These are phyloP conservation scores for Ursus arctos DNA, from an alignment of 2,113 vertebrate genomes.

Conservation along the genomic window DNA sequence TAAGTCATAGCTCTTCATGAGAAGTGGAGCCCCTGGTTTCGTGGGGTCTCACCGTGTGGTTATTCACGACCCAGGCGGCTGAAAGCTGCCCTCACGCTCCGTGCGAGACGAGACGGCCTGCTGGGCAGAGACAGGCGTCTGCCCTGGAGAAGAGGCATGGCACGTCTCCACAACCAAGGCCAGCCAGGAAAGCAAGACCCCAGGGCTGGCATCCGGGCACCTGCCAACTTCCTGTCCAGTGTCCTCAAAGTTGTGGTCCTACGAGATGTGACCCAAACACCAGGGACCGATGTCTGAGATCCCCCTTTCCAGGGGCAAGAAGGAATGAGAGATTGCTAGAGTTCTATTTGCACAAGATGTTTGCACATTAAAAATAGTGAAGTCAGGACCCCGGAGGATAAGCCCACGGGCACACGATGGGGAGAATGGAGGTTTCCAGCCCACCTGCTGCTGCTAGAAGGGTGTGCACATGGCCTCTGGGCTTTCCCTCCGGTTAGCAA, in stretches of 20 bases:
- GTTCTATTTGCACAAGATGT: accelerated
- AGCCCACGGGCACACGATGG: too few relatives aligned
- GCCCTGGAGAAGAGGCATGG: accelerated
- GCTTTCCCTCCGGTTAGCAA: neutral
- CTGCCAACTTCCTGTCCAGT: accelerated
- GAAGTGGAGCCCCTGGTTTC: neutral
- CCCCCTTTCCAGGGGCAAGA: neutral
- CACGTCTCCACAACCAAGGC: neutral
- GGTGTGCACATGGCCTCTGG: accelerated
- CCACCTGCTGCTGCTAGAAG: accelerated
- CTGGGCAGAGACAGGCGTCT: neutral
- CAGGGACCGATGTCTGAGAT: accelerated
- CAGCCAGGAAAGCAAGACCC: neutral
- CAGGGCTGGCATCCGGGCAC: neutral
- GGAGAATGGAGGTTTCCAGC: neutral
- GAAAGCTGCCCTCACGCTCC: neutral
- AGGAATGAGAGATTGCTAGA: neutral
- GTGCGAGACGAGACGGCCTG: neutral
- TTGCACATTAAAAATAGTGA: accelerated
- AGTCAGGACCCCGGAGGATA: neutral
- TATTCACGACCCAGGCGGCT: neutral
- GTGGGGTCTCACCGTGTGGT: neutral
- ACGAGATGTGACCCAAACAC: accelerated
- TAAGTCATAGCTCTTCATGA: neutral
- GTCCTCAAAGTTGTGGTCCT: neutral